These are phyloP conservation scores for Leptothorax acervorum DNA, from an alignment of 2,888 invertebrate genomes.

Conservation along the genomic window DNA sequence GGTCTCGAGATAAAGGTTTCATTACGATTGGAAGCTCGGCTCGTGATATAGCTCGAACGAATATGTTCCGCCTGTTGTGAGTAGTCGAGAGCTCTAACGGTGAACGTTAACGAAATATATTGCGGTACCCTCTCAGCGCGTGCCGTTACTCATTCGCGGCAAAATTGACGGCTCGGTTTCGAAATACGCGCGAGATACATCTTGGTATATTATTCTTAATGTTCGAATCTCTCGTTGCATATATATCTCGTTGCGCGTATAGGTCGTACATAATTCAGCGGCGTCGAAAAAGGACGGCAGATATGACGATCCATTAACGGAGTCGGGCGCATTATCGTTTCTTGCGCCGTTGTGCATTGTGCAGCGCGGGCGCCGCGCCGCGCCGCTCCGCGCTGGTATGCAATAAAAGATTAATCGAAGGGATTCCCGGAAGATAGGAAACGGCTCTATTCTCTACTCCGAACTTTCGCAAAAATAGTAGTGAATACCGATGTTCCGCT, in stretches of 20 bases:
- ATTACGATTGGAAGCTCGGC: conserved; percentile 28
- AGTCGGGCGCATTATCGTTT: conserved; percentile 64
- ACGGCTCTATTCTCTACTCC: conserved; percentile 50
- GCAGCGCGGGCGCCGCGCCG: conserved; percentile 22
- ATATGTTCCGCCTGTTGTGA: neutral
- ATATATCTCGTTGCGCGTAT: neutral
- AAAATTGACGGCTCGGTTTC: conserved; percentile 16
- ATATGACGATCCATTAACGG: conserved; percentile 61
- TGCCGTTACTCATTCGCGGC: conserved; percentile 22
- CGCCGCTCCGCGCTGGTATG: conserved; percentile 36
- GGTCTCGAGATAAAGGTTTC: conserved; percentile 31
- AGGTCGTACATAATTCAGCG: conserved; percentile 41
- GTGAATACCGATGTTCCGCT: conserved; percentile 45
- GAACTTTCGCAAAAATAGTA: conserved; percentile 60
- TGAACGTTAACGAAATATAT: conserved; percentile 38
- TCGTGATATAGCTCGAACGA: neutral
- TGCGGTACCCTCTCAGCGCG: conserved; percentile 18
- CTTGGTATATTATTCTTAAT: conserved; percentile 33
- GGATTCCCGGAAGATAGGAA: conserved; percentile 50
- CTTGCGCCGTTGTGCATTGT: conserved; percentile 52
- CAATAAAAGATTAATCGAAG: conserved; percentile 65
- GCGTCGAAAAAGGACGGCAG: conserved; percentile 36
- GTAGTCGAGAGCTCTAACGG: neutral
- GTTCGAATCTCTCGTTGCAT: neutral
- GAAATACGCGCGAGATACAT: conserved; percentile 20